Evolutionary conservation across 2,888 invertebrate species (phyloP).

Genomic region (Chesias legatella): DNA sequence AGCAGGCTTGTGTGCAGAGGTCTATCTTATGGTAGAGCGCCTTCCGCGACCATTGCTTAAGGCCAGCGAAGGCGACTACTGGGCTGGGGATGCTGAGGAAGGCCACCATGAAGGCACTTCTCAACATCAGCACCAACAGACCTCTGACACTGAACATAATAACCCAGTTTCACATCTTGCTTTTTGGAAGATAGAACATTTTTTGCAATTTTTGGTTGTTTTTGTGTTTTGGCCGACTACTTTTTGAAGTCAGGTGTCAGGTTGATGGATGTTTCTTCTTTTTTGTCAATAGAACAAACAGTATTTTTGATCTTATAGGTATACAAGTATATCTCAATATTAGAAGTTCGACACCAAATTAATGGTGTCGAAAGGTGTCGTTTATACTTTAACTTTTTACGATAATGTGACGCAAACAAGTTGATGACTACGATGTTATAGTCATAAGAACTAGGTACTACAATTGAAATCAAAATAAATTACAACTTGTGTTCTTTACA

Average conservation of each 20-base stretch:
- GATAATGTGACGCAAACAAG: too few species aligned
- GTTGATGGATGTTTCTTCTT: constrained; percentile 13
- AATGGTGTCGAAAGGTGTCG: too few species aligned
- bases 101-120: constrained; percentile 56
- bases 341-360: too few species aligned
- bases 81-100: constrained; percentile 63
- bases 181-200: constrained; percentile 22
- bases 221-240: constrained; percentile 2
- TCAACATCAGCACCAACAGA: constrained; percentile 58
- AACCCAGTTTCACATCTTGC: constrained; percentile 21
- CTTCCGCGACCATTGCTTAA: constrained; percentile 62
- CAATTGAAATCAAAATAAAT: too few species aligned
- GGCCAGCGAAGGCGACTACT: constrained; percentile 51
- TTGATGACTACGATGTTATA: too few species aligned
- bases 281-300: too few species aligned
- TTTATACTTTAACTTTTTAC: too few species aligned
- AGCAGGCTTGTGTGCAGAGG: constrained; percentile 67
- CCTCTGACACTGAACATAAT: constrained; percentile 47
- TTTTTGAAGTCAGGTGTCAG: constrained; percentile 10
- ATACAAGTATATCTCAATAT: too few species aligned
- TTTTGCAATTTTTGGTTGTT: constrained; percentile 29
- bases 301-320: too few species aligned
- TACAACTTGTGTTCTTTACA: too few species aligned
- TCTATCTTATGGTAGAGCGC: constrained; percentile 61
- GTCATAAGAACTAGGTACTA: too few species aligned